Base-by-base conservation (phyloP, 2,797 vertebrate genomes). In the Neosilurus mollespiculum region DNA sequence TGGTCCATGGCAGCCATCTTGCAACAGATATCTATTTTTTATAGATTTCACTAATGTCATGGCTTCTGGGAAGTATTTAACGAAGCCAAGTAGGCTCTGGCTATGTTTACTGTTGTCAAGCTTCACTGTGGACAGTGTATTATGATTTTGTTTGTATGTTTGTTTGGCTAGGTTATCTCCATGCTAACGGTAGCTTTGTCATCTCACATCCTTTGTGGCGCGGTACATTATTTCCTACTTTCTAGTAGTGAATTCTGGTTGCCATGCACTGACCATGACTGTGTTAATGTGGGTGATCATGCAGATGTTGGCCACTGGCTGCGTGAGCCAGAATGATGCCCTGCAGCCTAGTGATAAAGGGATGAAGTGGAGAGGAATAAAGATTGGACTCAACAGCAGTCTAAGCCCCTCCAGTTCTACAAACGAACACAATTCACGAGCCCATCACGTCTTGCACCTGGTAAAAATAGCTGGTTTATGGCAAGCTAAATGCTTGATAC, bases 271-370 rank as follows among this genome's bases (percentile, higher is more conserved):
- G 84, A 79, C 84, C 87, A 86, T 86, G 73, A 53, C 75, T 30
- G 80, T 82, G 83, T 86, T 81, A 82, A 61, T 82, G 70, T 80
- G 84, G 79, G 86, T 78, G 82, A 84, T 67, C 80, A 54, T 81
- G 82, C 85, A 80, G 83, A 82, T 75, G 61, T 80, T 67, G 43
- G 71, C 83, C 37, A 62, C 80, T 85, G 70, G 71, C 59, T 82
- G 43, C 58, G 10, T 51, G 70, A 83, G 80, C 80, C 77, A 80
- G 81, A 37, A 82, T 37, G 78, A 70, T 66, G 30, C 70, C 82
- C 86, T 88, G 86, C 62, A 75, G 84, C 73, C 65, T 61, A 65
- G 61, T 70, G 86, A 88, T 87, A 87, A 88, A 77, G 61, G 30
- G 67, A 78, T 83, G 82, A 84, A 84, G 84, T 73, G 53, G 81